Percentiles rank a stretch among this genome's conserved stretches.
Conservation (phyloP, 2,797 vertebrate genomes). For the Acestrorhynchus altus region DNA sequence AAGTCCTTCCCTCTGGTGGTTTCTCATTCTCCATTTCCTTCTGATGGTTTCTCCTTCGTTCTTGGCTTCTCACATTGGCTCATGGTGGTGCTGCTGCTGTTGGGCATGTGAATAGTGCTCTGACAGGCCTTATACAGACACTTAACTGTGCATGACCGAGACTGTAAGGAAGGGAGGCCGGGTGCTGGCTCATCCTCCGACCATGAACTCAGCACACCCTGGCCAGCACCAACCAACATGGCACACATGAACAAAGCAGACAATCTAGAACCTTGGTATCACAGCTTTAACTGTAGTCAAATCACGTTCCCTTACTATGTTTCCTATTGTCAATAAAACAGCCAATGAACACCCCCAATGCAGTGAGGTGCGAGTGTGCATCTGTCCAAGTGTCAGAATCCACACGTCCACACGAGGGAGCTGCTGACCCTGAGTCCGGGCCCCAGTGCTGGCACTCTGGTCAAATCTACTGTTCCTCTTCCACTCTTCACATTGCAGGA, state of each 20-base stretch:
- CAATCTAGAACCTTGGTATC: neutral
- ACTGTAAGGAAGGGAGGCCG: neutral
- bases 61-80: neutral
- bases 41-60: neutral
- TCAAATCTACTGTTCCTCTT: constrained; percentile 13
- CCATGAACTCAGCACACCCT: neutral
- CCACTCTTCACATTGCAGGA: constrained; percentile 54
- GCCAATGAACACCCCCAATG: neutral
- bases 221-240: neutral
- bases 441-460: neutral
- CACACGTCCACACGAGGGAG: constrained; percentile 62
- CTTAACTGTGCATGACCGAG: constrained; percentile 9
- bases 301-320: no score
- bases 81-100: neutral
- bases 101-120: constrained; percentile 5
- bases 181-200: constrained; percentile 1
- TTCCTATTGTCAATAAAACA: no score
- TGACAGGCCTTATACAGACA: constrained; percentile 1
- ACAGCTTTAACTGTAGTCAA: no score
- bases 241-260: neutral
- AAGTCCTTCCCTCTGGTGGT: no score
- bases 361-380: neutral
- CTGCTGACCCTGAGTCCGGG: constrained; percentile 42
- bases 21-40: neutral
- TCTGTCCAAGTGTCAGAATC: neutral